phyloP scores from a whole-genome alignment of 1,140 invertebrate species.

The Zaprionus gabonicus region DNA sequence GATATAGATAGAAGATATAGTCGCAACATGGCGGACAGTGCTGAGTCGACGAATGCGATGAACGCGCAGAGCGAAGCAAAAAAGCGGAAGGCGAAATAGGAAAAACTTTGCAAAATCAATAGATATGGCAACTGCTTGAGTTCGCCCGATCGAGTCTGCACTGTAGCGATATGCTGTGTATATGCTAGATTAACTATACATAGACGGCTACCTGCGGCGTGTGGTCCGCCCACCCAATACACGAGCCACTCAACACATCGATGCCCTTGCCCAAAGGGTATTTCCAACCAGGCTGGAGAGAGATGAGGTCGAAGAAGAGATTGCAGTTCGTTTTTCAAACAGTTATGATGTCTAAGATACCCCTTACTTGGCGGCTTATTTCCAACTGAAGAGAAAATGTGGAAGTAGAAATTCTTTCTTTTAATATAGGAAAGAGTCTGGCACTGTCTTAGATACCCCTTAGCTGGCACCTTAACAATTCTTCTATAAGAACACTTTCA shows the following conservation, averaged over 20 bases:
- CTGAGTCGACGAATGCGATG: background rate
- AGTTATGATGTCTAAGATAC: too few relatives aligned
- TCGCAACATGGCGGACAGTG: background rate
- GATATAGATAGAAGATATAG: conserved; percentile 40
- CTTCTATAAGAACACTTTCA: background rate
- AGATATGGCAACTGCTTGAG: background rate
- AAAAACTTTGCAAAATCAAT: background rate
- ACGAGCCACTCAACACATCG: background rate
- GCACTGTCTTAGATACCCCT: too few relatives aligned
- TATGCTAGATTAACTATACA: background rate
- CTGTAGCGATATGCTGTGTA: background rate
- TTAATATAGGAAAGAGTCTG: too few relatives aligned
- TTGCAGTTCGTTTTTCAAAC: too few relatives aligned
- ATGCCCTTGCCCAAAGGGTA: conserved; percentile 5
- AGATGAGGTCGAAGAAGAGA: too few relatives aligned
- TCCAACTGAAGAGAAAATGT: too few relatives aligned
- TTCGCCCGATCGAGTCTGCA: background rate
- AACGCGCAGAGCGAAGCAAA: background rate
- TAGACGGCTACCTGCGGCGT: background rate
- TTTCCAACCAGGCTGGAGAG: too few relatives aligned
- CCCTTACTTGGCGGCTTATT: too few relatives aligned
- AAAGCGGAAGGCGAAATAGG: background rate
- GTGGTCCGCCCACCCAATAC: conserved; percentile 1
- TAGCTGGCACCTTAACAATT: too few relatives aligned
- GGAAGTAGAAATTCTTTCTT: too few relatives aligned